A percentile compares a stretch with the other conserved stretches of the same genome.
phyloP scores from a whole-genome alignment of 2,888 invertebrate genomes.

The Brenthis daphne region DNA sequence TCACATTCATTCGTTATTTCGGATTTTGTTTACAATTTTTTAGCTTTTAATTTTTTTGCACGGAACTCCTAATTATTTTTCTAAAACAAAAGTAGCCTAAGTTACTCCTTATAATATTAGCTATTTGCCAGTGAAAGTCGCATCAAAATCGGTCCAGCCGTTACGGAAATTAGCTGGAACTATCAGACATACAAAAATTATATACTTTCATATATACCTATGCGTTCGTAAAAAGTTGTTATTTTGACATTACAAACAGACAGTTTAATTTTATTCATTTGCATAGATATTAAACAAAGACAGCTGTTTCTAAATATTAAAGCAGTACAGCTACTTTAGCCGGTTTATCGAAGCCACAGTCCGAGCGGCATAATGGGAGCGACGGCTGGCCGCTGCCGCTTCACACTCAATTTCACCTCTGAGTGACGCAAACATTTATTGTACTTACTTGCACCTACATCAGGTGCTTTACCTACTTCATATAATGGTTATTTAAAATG shows the following conservation, averaged over 20 bases:
- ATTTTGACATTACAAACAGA: not conserved
- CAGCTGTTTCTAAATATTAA: constrained; percentile 33
- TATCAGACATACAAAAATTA: no score
- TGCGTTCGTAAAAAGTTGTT: no score
- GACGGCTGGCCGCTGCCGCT: constrained; percentile 80
- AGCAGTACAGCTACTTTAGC: constrained; percentile 58
- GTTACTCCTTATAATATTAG: no score
- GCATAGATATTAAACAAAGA: constrained; percentile 5
- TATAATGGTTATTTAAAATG: not conserved
- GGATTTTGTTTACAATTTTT: not conserved
- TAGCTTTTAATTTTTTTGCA: no score
- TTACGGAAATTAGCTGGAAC: no score
- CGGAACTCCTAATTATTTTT: no score
- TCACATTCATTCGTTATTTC: no score
- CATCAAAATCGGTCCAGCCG: no score
- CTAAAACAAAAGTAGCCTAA: no score
- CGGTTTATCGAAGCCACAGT: constrained; percentile 73
- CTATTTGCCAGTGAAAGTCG: no score
- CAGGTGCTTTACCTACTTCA: constrained; percentile 60
- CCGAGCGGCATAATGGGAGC: constrained; percentile 79
- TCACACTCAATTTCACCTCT: constrained; percentile 82
- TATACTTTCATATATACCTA: no score
- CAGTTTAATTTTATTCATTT: constrained; percentile 2
- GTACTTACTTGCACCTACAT: constrained; percentile 61
- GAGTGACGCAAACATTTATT: constrained; percentile 81